phyloP scores from a whole-genome alignment of 2,113 vertebrate species.

The Etheostoma cragini region DNA sequence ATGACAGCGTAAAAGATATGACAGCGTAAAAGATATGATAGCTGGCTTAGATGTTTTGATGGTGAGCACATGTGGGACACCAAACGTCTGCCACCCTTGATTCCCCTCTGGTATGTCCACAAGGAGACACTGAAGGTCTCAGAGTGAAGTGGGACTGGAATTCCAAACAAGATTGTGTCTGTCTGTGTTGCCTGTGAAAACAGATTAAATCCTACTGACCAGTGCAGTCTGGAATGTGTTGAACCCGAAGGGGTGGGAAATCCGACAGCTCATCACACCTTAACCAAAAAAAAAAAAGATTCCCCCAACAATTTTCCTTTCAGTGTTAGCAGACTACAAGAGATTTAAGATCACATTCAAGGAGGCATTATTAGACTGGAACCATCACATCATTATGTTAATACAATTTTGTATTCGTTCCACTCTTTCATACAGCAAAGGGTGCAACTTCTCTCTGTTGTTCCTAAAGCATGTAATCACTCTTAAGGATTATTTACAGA shows the following conservation, averaged over 20 bases:
- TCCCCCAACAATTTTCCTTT: too few species aligned
- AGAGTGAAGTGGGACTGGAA: constrained; percentile 54
- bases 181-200: constrained; percentile 70
- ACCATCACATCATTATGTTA: neutral
- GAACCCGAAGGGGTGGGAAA: constrained; percentile 50
- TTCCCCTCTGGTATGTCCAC: constrained; percentile 50
- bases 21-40: constrained; percentile 20
- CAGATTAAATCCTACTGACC: constrained; percentile 71
- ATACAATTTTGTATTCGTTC: neutral
- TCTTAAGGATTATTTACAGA: neutral
- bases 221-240: constrained; percentile 65
- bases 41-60: constrained; percentile 42
- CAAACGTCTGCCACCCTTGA: constrained; percentile 40
- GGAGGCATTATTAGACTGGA: neutral
- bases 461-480: neutral
- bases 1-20: constrained; percentile 5
- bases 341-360: neutral
- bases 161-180: constrained; percentile 75
- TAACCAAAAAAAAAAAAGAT: constrained; percentile 15
- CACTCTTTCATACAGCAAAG: neutral
- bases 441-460: neutral
- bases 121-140: constrained; percentile 47
- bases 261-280: constrained; percentile 51
- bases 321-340: constrained; percentile 14
- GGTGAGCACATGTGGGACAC: constrained; percentile 25